A percentile compares a stretch with the other conserved stretches of the same genome.
Evolutionary conservation across 2,113 vertebrate genomes (phyloP).

Genomic region (Phaethornis superciliosus): DNA sequence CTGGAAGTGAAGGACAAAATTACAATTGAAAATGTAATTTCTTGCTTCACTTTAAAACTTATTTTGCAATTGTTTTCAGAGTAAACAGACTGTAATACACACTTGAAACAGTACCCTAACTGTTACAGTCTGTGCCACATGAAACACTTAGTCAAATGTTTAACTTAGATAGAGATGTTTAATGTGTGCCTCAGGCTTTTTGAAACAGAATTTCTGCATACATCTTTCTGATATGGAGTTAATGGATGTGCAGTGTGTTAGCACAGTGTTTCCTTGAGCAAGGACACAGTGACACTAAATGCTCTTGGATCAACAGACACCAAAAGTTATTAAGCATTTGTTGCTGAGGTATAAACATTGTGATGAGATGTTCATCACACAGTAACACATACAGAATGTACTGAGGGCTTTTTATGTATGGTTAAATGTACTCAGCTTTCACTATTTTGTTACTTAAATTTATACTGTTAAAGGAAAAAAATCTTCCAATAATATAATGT

Average conservation of each 20-base stretch:
- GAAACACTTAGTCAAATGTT: not conserved
- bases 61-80: not conserved
- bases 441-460: not conserved
- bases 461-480: not conserved
- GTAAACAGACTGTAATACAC: not conserved
- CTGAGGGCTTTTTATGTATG: not conserved
- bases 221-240: not conserved
- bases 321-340: not conserved
- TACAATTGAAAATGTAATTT: not conserved
- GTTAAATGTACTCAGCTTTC: not conserved
- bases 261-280: not conserved
- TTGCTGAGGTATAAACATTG: not conserved
- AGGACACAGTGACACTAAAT: not conserved
- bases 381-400: not conserved
- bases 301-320: not conserved
- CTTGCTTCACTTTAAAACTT: not conserved
- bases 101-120: not conserved
- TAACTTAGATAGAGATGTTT: not conserved
- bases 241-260: not conserved
- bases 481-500: not conserved
- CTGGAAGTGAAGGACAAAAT: not conserved
- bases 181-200: not conserved
- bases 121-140: not conserved
- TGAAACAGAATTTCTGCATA: not conserved
- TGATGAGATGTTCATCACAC: rapidly evolving